These are phyloP conservation scores for Cataglyphis albicans DNA, from an alignment of 2,888 invertebrate species.

Conservation along the genomic window DNA sequence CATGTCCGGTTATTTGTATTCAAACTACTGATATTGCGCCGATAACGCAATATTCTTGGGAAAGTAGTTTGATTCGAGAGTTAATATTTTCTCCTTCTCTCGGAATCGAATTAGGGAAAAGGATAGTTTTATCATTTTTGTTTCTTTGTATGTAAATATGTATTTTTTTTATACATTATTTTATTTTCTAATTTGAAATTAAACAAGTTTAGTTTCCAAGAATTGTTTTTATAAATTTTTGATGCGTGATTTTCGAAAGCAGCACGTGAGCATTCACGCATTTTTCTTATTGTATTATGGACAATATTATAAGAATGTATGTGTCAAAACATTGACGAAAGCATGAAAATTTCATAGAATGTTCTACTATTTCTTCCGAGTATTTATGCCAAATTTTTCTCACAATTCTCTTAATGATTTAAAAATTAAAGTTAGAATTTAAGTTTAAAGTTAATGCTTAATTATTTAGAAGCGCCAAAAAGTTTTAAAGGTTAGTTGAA, in stretches of 20 bases:
- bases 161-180: neutral
- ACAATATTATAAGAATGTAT: too few relatives aligned
- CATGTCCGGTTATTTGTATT: conserved; percentile 42
- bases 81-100: neutral
- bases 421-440: too few relatives aligned
- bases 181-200: neutral
- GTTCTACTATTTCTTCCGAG: too few relatives aligned
- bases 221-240: neutral
- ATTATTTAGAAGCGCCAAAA: too few relatives aligned
- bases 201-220: neutral
- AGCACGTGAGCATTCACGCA: too few relatives aligned
- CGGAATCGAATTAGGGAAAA: neutral
- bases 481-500: too few relatives aligned
- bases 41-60: conserved; percentile 21
- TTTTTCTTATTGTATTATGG: neutral
- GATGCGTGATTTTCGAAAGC: neutral
- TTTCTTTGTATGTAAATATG: neutral
- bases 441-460: too few relatives aligned
- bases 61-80: conserved; percentile 1
- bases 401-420: too few relatives aligned
- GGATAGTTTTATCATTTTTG: neutral
- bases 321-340: too few relatives aligned
- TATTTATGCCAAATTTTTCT: too few relatives aligned
- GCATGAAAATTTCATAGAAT: too few relatives aligned
- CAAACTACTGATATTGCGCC: conserved; percentile 27